These are phyloP conservation scores for Taenioides sp. DNA, from an alignment of 2,797 vertebrate species.

Conservation along the genomic window DNA sequence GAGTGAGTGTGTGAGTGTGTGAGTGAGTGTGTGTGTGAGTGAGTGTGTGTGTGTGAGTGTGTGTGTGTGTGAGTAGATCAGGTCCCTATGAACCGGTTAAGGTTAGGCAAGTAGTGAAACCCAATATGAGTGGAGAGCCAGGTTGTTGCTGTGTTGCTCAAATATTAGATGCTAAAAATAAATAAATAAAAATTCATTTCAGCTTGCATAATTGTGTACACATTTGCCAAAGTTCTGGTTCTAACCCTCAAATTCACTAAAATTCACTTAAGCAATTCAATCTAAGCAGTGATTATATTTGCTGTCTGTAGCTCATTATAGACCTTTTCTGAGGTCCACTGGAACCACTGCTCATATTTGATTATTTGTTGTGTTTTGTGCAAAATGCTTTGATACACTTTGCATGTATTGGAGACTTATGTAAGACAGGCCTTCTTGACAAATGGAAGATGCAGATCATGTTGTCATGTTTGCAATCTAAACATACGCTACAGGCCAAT, in stretches of 20 bases:
- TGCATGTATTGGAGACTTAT: constrained; percentile 20
- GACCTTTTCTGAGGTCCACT: background rate
- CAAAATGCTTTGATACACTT: background rate
- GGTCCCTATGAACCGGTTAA: too few relatives aligned
- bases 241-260: background rate
- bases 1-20: too few relatives aligned
- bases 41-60: too few relatives aligned
- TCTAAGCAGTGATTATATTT: background rate
- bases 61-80: too few relatives aligned
- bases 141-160: too few relatives aligned
- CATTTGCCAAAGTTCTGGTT: background rate
- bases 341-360: background rate
- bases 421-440: constrained; percentile 28
- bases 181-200: too few relatives aligned
- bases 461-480: constrained; percentile 39
- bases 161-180: too few relatives aligned
- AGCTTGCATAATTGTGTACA: background rate
- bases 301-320: background rate
- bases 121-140: too few relatives aligned
- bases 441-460: constrained; percentile 16
- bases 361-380: background rate
- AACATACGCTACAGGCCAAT: constrained; percentile 10
- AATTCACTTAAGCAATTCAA: background rate
- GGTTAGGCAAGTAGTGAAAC: too few relatives aligned
- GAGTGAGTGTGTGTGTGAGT: too few relatives aligned